phyloP scores from a whole-genome alignment of 1,140 invertebrate species.

The Platyscapa corneri region DNA sequence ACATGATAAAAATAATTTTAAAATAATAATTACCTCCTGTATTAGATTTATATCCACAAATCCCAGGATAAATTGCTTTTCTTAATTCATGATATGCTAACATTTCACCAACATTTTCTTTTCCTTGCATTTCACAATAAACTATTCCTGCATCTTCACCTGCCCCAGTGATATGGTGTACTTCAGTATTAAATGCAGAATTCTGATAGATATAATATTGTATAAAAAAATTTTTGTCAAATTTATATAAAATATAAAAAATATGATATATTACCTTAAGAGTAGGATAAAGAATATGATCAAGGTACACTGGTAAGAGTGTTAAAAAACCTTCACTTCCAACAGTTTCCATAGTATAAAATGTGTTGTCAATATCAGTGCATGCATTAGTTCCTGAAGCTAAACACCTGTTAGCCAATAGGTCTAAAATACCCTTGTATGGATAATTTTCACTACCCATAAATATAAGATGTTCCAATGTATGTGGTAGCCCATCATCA shows the following conservation, averaged over 20 bases:
- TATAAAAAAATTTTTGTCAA: conserved; percentile 40
- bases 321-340: conserved; percentile 90
- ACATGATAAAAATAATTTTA: neutral
- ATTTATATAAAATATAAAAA: conserved; percentile 24
- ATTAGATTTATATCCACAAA: conserved; percentile 88
- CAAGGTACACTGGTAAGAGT: conserved; percentile 91
- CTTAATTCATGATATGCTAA: conserved; percentile 78
- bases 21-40: conserved; percentile 80
- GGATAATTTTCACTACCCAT: conserved; percentile 93
- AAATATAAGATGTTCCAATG: conserved; percentile 94
- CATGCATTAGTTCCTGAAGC: conserved; percentile 93
- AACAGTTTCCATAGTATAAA: conserved; percentile 91
- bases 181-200: conserved; percentile 89
- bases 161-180: conserved; percentile 91
- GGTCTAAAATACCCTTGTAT: conserved; percentile 91
- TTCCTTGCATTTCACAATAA: conserved; percentile 94
- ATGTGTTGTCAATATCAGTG: conserved; percentile 90
- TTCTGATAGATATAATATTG: conserved; percentile 79
- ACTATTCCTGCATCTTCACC: conserved; percentile 94
- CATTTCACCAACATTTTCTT: conserved; percentile 87
- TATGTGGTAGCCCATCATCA: conserved; percentile 94
- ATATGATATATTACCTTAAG: conserved; percentile 78
- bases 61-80: conserved; percentile 84
- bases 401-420: conserved; percentile 90
- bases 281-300: conserved; percentile 91